Percentiles rank a stretch among this genome's conserved stretches.
Evolutionary conservation across 2,113 vertebrate genomes (phyloP).

Genomic region (Nipponia nippon): DNA sequence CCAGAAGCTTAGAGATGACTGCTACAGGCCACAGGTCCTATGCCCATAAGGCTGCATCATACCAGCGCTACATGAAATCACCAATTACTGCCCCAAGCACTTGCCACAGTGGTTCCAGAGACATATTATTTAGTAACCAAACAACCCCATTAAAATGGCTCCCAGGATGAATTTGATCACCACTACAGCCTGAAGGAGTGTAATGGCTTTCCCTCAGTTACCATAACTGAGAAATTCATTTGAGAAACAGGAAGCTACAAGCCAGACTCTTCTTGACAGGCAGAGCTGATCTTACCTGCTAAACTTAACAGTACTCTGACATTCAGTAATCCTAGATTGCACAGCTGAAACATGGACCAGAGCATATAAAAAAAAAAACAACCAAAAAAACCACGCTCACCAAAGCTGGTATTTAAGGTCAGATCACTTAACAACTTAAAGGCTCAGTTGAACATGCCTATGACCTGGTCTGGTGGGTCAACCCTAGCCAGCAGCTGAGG

Average conservation of each 20-base stretch:
- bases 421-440: neutral
- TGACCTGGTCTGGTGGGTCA: accelerated
- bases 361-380: neutral
- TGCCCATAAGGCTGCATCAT: neutral
- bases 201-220: neutral
- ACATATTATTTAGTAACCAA: neutral
- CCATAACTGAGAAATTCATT: neutral
- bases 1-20: neutral
- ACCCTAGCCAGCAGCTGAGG: neutral
- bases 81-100: neutral
- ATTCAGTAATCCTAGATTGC: neutral
- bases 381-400: neutral
- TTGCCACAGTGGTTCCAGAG: neutral
- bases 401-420: neutral
- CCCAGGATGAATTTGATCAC: neutral
- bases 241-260: neutral
- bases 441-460: neutral
- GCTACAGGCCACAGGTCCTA: neutral
- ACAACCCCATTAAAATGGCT: neutral
- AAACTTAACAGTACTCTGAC: neutral
- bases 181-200: neutral
- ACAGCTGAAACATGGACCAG: neutral
- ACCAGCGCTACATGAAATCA: accelerated
- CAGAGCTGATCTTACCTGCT: neutral
- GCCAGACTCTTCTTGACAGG: too few relatives aligned